These are phyloP conservation scores for Polyommatus iphigenia DNA, from an alignment of 2,888 invertebrate species.

Conservation along the genomic window DNA sequence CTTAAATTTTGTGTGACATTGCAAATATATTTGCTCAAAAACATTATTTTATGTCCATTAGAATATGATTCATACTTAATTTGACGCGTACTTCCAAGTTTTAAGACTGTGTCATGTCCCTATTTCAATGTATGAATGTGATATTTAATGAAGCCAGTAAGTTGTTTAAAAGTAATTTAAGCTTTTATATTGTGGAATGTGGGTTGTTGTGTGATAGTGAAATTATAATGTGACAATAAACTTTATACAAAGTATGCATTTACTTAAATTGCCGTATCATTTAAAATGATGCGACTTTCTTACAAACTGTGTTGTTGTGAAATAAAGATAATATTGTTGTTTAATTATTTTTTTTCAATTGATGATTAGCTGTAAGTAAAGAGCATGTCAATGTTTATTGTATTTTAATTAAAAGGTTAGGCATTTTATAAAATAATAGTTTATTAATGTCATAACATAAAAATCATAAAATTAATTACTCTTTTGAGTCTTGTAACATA, in stretches of 20 bases:
- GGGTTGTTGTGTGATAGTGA: background rate
- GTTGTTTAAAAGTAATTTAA: background rate
- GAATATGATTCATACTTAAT: background rate
- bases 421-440: background rate
- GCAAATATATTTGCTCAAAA: conserved; percentile 3
- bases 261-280: background rate
- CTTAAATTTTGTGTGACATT: background rate
- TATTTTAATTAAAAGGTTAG: background rate
- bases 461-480: background rate
- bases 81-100: background rate
- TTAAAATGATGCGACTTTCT: background rate
- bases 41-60: background rate
- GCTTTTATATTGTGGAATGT: background rate
- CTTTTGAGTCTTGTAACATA: background rate
- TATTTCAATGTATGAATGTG: background rate
- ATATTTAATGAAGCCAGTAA: background rate
- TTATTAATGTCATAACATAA: background rate
- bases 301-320: background rate
- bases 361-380: background rate
- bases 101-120: background rate
- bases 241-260: background rate
- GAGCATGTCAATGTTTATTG: background rate
- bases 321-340: background rate
- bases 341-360: background rate
- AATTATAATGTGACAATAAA: background rate